Evolutionary conservation across 2,797 vertebrate species (phyloP).

Genomic region (Pteronotus mesoamericanus): DNA sequence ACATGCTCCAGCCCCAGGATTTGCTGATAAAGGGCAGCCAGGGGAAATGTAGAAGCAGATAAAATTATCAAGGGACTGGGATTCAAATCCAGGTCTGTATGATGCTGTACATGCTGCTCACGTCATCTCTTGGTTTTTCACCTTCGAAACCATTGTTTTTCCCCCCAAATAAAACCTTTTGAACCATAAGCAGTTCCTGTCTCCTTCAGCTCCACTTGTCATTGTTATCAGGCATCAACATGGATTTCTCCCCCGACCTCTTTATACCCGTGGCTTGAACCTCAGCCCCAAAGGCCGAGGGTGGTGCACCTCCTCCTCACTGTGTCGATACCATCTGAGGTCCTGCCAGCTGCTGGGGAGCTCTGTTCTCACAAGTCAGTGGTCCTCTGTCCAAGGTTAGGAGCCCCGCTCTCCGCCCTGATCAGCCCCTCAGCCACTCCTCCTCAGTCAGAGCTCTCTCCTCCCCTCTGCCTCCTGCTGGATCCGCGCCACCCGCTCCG

Average conservation of each 20-base stretch:
- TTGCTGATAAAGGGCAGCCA: not conserved
- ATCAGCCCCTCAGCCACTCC: not conserved
- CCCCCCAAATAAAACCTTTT: not conserved
- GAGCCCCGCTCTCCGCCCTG: not conserved
- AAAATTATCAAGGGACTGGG: not conserved
- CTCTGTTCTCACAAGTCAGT: not conserved
- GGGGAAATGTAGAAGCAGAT: not conserved
- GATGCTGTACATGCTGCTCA: not conserved
- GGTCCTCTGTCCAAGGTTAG: not conserved
- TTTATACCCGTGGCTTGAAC: not conserved
- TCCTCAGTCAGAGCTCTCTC: not conserved
- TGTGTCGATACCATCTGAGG: not conserved
- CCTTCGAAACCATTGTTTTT: not conserved
- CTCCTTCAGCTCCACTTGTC: not conserved
- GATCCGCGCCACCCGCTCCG: not conserved
- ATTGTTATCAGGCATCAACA: fast-evolving
- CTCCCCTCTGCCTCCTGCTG: not conserved
- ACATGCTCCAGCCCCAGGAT: not conserved
- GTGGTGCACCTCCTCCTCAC: fast-evolving
- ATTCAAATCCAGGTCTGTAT: not conserved
- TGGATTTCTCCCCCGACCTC: not conserved
- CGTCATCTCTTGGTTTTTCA: not conserved
- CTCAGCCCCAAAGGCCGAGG: not conserved
- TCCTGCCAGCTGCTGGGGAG: not conserved
- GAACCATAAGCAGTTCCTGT: not conserved